phyloP scores from a whole-genome alignment of 2,888 invertebrate species.

The Ryuthela nishihirai region DNA sequence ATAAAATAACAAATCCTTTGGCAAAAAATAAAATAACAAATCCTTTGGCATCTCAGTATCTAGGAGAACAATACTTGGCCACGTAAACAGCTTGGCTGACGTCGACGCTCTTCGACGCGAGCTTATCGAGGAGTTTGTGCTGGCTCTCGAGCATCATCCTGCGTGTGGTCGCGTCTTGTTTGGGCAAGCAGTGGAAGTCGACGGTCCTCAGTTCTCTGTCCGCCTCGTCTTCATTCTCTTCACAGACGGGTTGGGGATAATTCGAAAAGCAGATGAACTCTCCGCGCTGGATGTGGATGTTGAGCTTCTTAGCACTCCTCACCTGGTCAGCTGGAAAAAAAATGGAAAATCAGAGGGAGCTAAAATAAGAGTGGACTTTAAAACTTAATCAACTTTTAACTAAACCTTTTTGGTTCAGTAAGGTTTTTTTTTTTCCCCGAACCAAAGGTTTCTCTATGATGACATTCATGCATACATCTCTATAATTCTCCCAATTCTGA shows the following conservation, averaged over 20 bases:
- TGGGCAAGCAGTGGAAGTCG: conserved; percentile 38
- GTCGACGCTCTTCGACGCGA: conserved; percentile 32
- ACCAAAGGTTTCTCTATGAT: too few relatives aligned
- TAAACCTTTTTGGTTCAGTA: too few relatives aligned
- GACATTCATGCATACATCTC: too few relatives aligned
- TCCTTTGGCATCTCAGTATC: too few relatives aligned
- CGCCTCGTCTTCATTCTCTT: neutral
- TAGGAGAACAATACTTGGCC: conserved; percentile 13
- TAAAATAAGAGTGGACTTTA: too few relatives aligned
- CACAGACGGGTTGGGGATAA: conserved; percentile 19
- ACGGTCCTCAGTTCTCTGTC: neutral
- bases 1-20: too few relatives aligned
- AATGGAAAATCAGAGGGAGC: too few relatives aligned
- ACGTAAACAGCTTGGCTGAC: conserved; percentile 1
- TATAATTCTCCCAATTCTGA: too few relatives aligned
- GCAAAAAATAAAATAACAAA: too few relatives aligned
- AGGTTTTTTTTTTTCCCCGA: too few relatives aligned
- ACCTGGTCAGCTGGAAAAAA: too few relatives aligned
- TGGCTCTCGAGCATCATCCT: conserved; percentile 21
- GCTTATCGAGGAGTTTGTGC: conserved; percentile 20
- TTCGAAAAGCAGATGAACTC: conserved; percentile 34
- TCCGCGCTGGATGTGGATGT: conserved; percentile 1
- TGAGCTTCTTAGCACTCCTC: conserved; percentile 2
- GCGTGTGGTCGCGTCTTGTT: conserved; percentile 10
- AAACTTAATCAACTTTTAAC: too few relatives aligned